phyloP scores from a whole-genome alignment of 1,140 invertebrate genomes.

The Anoplophora glabripennis region DNA sequence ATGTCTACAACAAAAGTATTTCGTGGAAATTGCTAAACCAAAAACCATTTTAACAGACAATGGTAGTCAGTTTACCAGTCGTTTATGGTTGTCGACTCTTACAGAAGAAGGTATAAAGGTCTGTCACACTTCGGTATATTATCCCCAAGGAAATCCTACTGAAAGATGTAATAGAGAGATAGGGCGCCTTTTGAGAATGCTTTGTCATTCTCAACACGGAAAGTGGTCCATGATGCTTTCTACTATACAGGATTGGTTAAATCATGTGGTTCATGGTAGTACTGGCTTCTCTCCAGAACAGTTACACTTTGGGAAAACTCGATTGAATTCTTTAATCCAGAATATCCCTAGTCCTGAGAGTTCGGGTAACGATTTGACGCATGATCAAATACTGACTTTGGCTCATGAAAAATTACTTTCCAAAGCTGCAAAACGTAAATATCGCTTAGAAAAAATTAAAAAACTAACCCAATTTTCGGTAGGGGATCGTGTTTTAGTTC shows the following conservation, averaged over 20 bases:
- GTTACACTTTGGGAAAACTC: constrained; percentile 2
- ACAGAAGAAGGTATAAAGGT: background rate
- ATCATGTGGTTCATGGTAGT: background rate
- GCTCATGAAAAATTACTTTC: background rate
- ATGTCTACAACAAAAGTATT: constrained; percentile 1
- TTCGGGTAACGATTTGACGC: no score
- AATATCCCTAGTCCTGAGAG: no score
- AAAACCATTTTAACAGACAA: constrained; percentile 10
- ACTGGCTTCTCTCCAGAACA: constrained; percentile 3
- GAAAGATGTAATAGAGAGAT: constrained; percentile 7
- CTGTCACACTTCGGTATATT: constrained; percentile 10
- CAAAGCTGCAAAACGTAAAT: background rate
- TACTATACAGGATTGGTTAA: background rate
- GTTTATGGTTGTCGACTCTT: background rate
- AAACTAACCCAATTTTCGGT: background rate
- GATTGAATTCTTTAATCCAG: background rate
- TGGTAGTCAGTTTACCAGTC: background rate
- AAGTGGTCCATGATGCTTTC: background rate
- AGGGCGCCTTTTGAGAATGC: background rate
- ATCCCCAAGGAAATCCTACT: constrained; percentile 7
- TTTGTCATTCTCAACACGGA: constrained; percentile 4
- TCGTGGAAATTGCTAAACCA: background rate
- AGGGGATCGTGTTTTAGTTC: constrained; percentile 1
- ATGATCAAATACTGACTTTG: background rate
- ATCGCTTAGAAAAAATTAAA: background rate